Evolutionary conservation across 2,888 invertebrate species (phyloP), one percentile per base, ranked within the genome.

Genomic region (Phrixothrix hirtus): DNA sequence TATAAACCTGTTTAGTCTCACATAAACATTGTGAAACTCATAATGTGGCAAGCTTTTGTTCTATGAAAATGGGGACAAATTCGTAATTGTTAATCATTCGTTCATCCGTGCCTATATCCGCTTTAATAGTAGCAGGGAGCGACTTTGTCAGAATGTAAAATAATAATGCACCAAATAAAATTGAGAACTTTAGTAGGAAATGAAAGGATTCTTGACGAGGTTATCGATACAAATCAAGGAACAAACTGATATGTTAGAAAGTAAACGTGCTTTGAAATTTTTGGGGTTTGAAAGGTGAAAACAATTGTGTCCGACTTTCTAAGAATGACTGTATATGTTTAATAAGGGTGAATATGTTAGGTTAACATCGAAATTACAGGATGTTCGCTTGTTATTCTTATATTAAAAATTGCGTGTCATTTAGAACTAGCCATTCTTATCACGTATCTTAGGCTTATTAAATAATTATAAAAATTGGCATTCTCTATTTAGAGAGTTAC

Each of bases 71-170:
- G 32, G n/a, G 42, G 42, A 43, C 42, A 43, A 46, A 41, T 41
- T 48, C 25, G 41, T 34, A 41, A 41, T 47, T 47, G 37, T 34
- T 10, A 13, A 15, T 43, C 27, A 50, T 37, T 52, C 52, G 42
- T 47, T 52, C 41, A 52, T 46, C 46, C 42, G 46, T 47, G 53
- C 47, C 41, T 41, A 48, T 36, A 43, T 53, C 53, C 53, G 47
- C 30, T 42, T 12, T 44, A 14, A 51, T 10, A 15, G 2, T 27
- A 10, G 9, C 31, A 13, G 14, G 31, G 13, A 12, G 31, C 7
- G 31, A 3, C 13, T 12, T n/a, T n/a, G n/a, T n/a, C n/a, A n/a
- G n/a, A 21, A 5, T 21, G 21, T 21, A 21, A 21, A 21, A 21
- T 7, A 21, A 21, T 21, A 21, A 21, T 21, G 21, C 21, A 21